A percentile compares a stretch with the other conserved stretches of the same genome.
These are phyloP conservation scores for Phrynosoma platyrhinos DNA, from an alignment of 2,113 vertebrate species.

Conservation along the genomic window DNA sequence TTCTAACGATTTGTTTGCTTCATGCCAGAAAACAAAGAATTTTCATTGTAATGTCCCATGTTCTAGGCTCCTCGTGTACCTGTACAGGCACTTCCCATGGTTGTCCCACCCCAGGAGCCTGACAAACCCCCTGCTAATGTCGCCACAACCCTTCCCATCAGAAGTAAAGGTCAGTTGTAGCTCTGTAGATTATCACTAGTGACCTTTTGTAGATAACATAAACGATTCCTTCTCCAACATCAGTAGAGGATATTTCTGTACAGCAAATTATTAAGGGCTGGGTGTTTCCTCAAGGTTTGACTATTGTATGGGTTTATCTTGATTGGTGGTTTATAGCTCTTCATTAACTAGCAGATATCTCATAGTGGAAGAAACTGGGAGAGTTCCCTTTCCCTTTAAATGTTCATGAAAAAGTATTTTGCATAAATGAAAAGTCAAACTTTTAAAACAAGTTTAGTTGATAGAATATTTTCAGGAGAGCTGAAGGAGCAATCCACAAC, in stretches of 20 bases:
- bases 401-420: not conserved
- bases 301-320: slow-evolving; percentile 48
- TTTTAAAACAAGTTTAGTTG: not conserved
- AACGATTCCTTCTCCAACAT: slow-evolving; percentile 18
- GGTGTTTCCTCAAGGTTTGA: slow-evolving; percentile 43
- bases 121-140: slow-evolving; percentile 97
- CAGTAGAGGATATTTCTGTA: slow-evolving; percentile 43
- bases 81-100: slow-evolving; percentile 99
- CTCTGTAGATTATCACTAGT: slow-evolving; percentile 61
- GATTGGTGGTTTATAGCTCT: slow-evolving; percentile 12
- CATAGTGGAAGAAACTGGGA: too few species aligned
- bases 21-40: slow-evolving; percentile 50
- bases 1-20: slow-evolving; percentile 46
- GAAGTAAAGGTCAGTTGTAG: slow-evolving; percentile 92
- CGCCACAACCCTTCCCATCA: slow-evolving; percentile 89
- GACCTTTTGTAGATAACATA: slow-evolving; percentile 55
- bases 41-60: slow-evolving; percentile 58
- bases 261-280: slow-evolving; percentile 12
- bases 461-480: too few species aligned
- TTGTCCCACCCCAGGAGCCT: slow-evolving; percentile 98
- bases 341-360: slow-evolving; percentile 24
- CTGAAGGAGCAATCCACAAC: too few species aligned
- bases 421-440: not conserved
- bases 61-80: slow-evolving; percentile 97
- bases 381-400: too few species aligned